These are phyloP conservation scores for Merops nubicus DNA, from an alignment of 2,113 vertebrate genomes.

Conservation along the genomic window DNA sequence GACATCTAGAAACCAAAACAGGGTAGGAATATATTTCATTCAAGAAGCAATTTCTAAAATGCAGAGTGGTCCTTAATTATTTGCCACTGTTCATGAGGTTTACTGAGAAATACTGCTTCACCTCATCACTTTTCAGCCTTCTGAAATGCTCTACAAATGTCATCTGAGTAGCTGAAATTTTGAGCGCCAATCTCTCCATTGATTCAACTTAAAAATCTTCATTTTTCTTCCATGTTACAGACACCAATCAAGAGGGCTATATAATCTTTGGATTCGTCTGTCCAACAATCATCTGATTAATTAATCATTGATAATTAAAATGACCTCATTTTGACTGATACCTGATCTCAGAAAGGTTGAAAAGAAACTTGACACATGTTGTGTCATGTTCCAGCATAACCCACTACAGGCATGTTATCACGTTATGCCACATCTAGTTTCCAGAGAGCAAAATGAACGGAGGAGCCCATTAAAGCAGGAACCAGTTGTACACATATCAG, in stretches of 20 bases:
- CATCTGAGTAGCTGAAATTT: background rate
- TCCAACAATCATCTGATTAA: slow-evolving; percentile 79
- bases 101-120: background rate
- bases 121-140: background rate
- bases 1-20: background rate
- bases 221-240: background rate
- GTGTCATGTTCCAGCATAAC: slow-evolving; percentile 73
- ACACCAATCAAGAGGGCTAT: slow-evolving; percentile 6
- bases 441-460: slow-evolving; percentile 27
- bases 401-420: slow-evolving; percentile 50
- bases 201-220: background rate
- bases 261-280: slow-evolving; percentile 65
- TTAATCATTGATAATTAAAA: slow-evolving; percentile 83
- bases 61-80: background rate
- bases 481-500: background rate
- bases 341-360: slow-evolving; percentile 69
- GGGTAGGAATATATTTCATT: background rate
- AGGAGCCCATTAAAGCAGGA: slow-evolving; percentile 45
- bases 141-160: background rate
- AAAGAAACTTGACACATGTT: slow-evolving; percentile 78
- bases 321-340: slow-evolving; percentile 82
- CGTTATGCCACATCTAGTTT: slow-evolving; percentile 66
- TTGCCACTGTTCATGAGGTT: background rate
- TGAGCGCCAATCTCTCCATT: slow-evolving; percentile 8
- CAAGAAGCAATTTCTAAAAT: background rate